Conservation (phyloP, 2,113 vertebrate genomes). For the Progne subis region DNA sequence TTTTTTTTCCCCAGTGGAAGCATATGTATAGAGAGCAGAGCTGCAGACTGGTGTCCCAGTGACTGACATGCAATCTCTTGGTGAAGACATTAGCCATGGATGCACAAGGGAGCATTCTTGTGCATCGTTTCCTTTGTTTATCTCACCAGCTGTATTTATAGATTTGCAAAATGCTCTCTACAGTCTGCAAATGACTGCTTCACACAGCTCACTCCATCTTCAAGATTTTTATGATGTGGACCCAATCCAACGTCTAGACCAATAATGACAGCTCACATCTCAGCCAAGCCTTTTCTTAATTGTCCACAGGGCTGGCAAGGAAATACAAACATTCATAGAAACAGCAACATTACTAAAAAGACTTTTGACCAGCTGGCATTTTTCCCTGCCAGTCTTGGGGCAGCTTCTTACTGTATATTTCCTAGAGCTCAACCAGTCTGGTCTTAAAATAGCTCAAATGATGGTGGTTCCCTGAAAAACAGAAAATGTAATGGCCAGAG, state of each 20-base stretch:
- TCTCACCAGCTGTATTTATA: neutral
- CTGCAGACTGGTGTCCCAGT: neutral
- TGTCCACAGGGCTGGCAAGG: conserved; percentile 65
- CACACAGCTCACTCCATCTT: conserved; percentile 4
- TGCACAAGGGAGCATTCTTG: neutral
- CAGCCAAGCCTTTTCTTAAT: conserved; percentile 71
- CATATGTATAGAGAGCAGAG: neutral
- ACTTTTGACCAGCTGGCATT: conserved; percentile 26
- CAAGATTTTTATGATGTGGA: conserved; percentile 55
- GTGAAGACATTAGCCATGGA: neutral
- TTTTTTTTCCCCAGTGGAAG: neutral
- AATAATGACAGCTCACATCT: conserved; percentile 66
- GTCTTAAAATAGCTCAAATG: conserved; percentile 34
- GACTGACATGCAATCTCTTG: neutral
- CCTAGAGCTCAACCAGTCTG: conserved; percentile 23
- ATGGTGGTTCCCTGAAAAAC: conserved; percentile 18
- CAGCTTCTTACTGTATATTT: conserved; percentile 45
- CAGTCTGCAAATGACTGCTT: neutral
- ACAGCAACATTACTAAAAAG: neutral
- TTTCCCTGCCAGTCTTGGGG: conserved; percentile 40
- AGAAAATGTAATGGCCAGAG: neutral
- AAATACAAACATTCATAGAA: conserved; percentile 42
- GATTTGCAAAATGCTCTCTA: neutral
- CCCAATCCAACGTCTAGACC: conserved; percentile 57
- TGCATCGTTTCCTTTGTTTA: neutral